Evolutionary conservation across 2,113 vertebrate genomes (phyloP), one percentile per base, ranked within the genome.

Genomic region (Brachyistius frenatus): DNA sequence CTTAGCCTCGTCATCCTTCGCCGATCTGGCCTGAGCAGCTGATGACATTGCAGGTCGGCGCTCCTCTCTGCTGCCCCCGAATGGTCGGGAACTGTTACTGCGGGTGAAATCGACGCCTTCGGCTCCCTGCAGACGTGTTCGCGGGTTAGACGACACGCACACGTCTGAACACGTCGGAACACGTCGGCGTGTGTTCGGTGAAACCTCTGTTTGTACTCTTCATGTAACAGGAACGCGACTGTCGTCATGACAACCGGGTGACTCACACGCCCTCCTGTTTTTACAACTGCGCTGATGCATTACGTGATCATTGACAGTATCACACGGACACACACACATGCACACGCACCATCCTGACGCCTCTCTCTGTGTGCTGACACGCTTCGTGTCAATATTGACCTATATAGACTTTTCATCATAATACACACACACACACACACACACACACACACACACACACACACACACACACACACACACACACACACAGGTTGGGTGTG

Each of bases 331-430:
- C 46, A 44, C 53, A 58, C 15, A 39, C 49, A 58, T 35, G 33
- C 50, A 56, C 15, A 50, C 44, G 50, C 52, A 64, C 44, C 7
- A 7, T 9, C 44, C 11, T 46, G 11, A 46, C 11, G 5, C n/a
- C 49, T 52, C 37, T 7, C 16, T 15, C 15, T 32, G 15, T 39
- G 41, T 57, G 3, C 60, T n/a, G 5, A 60, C 9, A 1, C 46
- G 6, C 50, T 35, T 53, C 35, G 56, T 16, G 61, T 76, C 71
- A 83, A 83, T 80, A 83, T 83, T 87, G 64, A 87, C 63, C 47
- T 52, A 0, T 80, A 83, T 83, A 83, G 64, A 87, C 63, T 39
- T 52, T 0, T 7, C 7, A 35, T 37, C 62, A 54, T 2, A 7
- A 8, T n/a, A 55, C 39, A 46, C 41, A 62, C 47, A 15, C 32